Evolutionary conservation across 2,113 vertebrate genomes (phyloP), one percentile per base, ranked within the genome.

Genomic region (Engystomops pustulosus): DNA sequence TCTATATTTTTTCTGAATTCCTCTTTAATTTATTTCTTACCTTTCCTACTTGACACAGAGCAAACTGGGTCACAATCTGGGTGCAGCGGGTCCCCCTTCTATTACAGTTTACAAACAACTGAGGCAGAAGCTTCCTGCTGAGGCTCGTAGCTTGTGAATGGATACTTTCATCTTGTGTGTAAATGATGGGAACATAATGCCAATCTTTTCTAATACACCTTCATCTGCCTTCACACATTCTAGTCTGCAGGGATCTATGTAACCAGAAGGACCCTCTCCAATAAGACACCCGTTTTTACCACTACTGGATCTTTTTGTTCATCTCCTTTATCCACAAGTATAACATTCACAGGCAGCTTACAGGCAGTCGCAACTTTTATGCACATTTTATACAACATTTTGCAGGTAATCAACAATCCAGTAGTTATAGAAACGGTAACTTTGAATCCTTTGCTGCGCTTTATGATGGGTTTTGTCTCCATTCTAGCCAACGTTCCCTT

Each of bases 41-140:
- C 30, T 23, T 53, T 49, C 45, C 27, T 75, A 51, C 62, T 32
- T 34, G 38, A 65, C 79, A 55, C 79, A 81, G 65, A 81, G 36
- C 41, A 38, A 68, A 49, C 36, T 14, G 32, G 60, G 20, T 12
- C 45, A 68, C 79, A 12, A 23, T 25, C 58, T 18, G 51, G 6
- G 47, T 30, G 38, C 34, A 15, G 11, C 23, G 2, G 20, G 49
- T 80, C 9, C 41, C 45, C 23, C 47, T 18, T 51, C 20, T 11
- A 41, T 72, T 10, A 53, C 34, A 6, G 4, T 34, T 53, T 36
- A 6, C 30, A 36, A 23, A 53, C 47, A 36, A 20, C 10, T 23
- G 6, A 53, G 47, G 74, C 49, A 58, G 32, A 5, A 65, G 6
- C 38, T 41, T 41, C 8, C 8, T n/a, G n/a, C n/a, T n/a, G n/a